Evolutionary conservation across 2,797 vertebrate genomes (phyloP), one percentile per base, ranked within the genome.

Genomic region (Aphelocoma californica): DNA sequence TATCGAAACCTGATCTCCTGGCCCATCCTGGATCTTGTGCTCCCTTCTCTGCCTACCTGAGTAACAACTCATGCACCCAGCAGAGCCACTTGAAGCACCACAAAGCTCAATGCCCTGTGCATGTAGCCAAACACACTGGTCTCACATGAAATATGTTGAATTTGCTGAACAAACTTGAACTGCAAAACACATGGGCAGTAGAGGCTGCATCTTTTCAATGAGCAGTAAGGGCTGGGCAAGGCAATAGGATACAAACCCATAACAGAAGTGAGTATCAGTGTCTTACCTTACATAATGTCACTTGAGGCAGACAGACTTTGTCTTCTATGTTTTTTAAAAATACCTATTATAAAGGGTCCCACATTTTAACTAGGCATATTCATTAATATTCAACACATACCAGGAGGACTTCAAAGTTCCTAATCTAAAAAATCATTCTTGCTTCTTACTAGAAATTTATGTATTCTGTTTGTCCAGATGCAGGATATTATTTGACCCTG

Each of bases 81-180:
- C 44, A 66, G 32, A 58, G 34, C 15, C 50, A 32, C 31, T 3
- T 65, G 34, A 78, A 85, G 11, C 21, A 44, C 28, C 71, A 18
- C n/a, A 14, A 75, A 81, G 26, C 24, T 40, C 48, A 44, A 29
- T 72, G 65, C 17, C 26, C 45, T 28, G 19, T 48, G 44, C 28
- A 7, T 2, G 10, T 17, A 32, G 20, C 28, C 19, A 21, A 29
- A 18, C 28, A 47, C 0, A 0, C n/a, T 70, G 25, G 18, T 47
- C 51, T 70, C 36, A 40, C 11, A 56, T 10, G 4, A 82, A 58
- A 50, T 66, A 62, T 3, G 7, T 15, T 29, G 62, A 34, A 48
- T 56, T 74, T 80, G 12, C 28, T 83, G 48, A 58, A 72, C 15
- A 38, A 31, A 38, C 8, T 10, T 34, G 45, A 86, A 83, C 25